Evolutionary conservation across 2,888 invertebrate species (phyloP).

Genomic region (Odontomyia ornata): DNA sequence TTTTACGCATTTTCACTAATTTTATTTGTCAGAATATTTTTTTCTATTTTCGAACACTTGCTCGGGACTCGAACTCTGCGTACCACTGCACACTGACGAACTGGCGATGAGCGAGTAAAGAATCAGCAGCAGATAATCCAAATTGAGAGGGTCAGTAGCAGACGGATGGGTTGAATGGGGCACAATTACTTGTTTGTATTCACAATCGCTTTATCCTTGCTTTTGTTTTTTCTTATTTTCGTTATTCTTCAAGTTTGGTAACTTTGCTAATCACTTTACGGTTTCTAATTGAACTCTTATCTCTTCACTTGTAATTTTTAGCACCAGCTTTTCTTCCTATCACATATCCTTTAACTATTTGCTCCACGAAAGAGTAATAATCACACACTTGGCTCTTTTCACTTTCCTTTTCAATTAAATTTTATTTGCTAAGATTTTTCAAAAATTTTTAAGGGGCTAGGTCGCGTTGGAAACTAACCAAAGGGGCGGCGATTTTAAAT

Average conservation of each 20-base stretch:
- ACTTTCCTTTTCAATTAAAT: neutral
- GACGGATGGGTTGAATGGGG: neutral
- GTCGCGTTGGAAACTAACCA: too few relatives aligned
- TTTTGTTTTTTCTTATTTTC: neutral
- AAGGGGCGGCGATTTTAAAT: neutral
- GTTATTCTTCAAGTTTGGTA: neutral
- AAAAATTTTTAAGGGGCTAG: neutral
- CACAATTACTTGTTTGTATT: neutral
- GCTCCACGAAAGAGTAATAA: neutral
- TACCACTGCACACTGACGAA: neutral
- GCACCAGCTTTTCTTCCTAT: conserved; percentile 44
- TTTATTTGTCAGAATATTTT: neutral
- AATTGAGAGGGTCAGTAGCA: neutral
- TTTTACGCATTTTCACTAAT: neutral
- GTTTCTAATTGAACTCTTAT: neutral
- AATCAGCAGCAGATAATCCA: neutral
- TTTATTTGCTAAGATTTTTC: neutral
- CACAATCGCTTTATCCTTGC: neutral
- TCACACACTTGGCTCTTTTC: conserved; percentile 24
- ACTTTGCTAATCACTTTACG: neutral
- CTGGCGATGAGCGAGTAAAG: neutral
- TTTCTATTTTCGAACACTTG: too few relatives aligned
- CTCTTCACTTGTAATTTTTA: conserved; percentile 13
- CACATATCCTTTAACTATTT: conserved; percentile 40
- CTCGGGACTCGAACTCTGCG: too few relatives aligned